Conservation (phyloP, 2,113 vertebrate genomes). For the Rhinopomastus cyanomelas region DNA sequence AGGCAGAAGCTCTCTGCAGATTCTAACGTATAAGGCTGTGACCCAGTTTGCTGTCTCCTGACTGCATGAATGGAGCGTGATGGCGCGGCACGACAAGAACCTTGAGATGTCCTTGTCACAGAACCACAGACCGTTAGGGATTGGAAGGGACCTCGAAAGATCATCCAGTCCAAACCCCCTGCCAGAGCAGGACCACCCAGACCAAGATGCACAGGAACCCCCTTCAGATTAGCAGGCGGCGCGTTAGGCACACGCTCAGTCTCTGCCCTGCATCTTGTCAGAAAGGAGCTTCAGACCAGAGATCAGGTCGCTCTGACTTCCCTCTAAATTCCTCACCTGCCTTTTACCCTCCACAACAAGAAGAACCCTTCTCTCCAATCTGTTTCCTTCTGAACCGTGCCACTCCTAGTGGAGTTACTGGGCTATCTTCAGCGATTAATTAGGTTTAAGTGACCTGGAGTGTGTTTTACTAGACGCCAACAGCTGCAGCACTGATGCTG, state of each 20-base stretch:
- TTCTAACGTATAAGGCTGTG: background rate
- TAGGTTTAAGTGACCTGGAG: background rate
- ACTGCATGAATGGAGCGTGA: accelerated
- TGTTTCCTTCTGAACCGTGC: background rate
- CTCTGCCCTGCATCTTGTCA: background rate
- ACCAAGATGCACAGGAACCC: too few species aligned
- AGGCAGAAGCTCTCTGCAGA: background rate
- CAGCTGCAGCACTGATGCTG: background rate
- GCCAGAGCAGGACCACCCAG: too few species aligned
- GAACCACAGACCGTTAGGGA: too few species aligned
- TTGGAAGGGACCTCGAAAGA: too few species aligned
- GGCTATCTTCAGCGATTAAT: background rate
- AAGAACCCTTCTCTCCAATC: background rate
- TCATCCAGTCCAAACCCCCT: too few species aligned
- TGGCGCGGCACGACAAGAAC: background rate
- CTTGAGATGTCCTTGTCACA: background rate
- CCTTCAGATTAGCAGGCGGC: background rate
- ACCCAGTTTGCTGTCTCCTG: background rate
- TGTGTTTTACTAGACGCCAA: background rate
- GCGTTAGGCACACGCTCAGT: background rate
- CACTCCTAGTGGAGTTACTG: background rate
- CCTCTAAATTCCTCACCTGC: background rate
- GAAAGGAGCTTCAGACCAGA: background rate
- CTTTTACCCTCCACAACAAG: background rate
- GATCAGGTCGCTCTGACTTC: background rate